These are phyloP conservation scores for Metalampra italica DNA, from an alignment of 2,888 invertebrate genomes.

Conservation along the genomic window DNA sequence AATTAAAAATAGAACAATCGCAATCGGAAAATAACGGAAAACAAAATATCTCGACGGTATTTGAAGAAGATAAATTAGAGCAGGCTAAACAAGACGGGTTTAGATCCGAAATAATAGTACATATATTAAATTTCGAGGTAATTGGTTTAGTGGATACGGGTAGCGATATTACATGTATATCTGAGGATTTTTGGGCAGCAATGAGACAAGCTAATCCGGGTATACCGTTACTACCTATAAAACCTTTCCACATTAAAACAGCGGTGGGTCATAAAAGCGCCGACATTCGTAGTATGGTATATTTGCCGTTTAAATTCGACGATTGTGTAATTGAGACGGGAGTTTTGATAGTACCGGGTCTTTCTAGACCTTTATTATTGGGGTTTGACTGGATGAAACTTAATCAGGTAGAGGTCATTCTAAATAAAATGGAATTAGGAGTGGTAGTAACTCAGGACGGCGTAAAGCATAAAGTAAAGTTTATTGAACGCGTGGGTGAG, in stretches of 20 bases:
- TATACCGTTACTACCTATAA: slow-evolving; percentile 1
- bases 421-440: no score
- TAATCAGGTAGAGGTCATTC: neutral
- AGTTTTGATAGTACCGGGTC: neutral
- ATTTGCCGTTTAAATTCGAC: neutral
- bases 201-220: neutral
- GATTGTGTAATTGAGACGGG: neutral
- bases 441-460: no score
- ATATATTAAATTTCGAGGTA: neutral
- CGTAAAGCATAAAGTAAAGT: no score
- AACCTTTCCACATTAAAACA: neutral
- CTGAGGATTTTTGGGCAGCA: slow-evolving; percentile 1
- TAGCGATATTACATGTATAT: slow-evolving; percentile 5
- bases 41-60: neutral
- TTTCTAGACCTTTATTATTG: neutral
- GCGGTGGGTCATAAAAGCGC: slow-evolving; percentile 4
- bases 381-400: slow-evolving; percentile 4
- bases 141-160: neutral
- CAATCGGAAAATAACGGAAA: no score
- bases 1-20: no score
- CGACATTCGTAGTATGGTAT: neutral
- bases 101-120: neutral
- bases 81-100: neutral
- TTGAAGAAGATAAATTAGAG: neutral
- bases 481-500: no score